These are phyloP conservation scores for Porites lutea DNA, from an alignment of 64 coral and sea anemone genomes.

Conservation along the genomic window DNA sequence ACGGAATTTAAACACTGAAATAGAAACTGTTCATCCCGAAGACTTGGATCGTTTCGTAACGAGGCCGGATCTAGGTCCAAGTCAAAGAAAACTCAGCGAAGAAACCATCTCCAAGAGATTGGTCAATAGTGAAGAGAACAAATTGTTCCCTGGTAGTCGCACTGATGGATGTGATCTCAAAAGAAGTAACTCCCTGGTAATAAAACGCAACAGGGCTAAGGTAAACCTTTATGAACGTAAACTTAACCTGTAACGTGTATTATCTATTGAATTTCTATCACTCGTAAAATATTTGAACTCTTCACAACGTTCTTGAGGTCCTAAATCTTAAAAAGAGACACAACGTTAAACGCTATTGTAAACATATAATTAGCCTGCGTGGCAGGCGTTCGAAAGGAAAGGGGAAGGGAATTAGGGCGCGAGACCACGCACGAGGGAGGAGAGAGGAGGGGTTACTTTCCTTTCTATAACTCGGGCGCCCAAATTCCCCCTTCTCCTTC, in stretches of 20 bases:
- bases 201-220: slow-evolving; percentile 31
- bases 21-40: not conserved
- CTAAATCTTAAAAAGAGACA: too few species aligned
- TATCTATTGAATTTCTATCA: too few species aligned
- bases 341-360: too few species aligned
- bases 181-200: slow-evolving; percentile 33
- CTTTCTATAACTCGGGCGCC: too few species aligned
- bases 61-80: not conserved
- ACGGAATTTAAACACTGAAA: slow-evolving; percentile 30
- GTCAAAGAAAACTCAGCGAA: not conserved
- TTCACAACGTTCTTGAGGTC: too few species aligned
- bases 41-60: not conserved
- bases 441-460: too few species aligned
- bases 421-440: too few species aligned
- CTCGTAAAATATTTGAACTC: too few species aligned
- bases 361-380: too few species aligned
- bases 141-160: not conserved
- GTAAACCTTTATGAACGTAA: slow-evolving; percentile 9
- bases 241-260: not conserved
- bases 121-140: not conserved
- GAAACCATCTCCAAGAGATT: not conserved
- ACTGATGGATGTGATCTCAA: not conserved
- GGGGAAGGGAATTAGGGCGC: too few species aligned
- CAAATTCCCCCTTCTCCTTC: too few species aligned
- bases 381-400: too few species aligned